These are phyloP conservation scores for Sisyra nigra DNA, from an alignment of 2,888 invertebrate genomes.

Conservation along the genomic window DNA sequence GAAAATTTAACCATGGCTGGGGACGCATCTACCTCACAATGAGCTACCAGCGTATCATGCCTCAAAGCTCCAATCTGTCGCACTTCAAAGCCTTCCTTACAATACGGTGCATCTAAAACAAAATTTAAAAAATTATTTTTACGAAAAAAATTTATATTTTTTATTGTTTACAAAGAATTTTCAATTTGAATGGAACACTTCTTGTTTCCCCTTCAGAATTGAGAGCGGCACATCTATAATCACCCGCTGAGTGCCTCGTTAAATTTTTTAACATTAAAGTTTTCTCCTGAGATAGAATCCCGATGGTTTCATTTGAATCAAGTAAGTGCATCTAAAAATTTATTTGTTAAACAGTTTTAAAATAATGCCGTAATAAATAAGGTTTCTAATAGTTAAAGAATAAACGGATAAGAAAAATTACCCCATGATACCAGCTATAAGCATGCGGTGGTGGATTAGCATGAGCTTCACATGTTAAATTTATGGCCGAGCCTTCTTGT, in stretches of 20 bases:
- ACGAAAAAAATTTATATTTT: not conserved
- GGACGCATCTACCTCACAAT: slow-evolving; percentile 70
- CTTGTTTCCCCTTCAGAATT: slow-evolving; percentile 68
- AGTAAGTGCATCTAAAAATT: slow-evolving; percentile 42
- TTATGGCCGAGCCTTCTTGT: slow-evolving; percentile 59
- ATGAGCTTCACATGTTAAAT: slow-evolving; percentile 59
- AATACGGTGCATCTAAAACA: slow-evolving; percentile 55
- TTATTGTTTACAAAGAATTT: slow-evolving; percentile 59
- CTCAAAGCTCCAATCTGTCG: slow-evolving; percentile 57
- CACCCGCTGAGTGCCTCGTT: slow-evolving; percentile 52
- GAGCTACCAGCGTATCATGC: slow-evolving; percentile 53
- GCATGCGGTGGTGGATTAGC: slow-evolving; percentile 59
- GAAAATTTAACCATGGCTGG: slow-evolving; percentile 59
- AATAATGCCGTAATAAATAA: not conserved
- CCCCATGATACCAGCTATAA: slow-evolving; percentile 69
- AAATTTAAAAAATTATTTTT: not conserved
- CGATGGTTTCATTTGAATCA: slow-evolving; percentile 46
- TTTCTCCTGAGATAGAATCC: slow-evolving; percentile 46
- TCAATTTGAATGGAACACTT: slow-evolving; percentile 55
- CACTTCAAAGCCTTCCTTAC: slow-evolving; percentile 52
- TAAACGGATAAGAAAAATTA: slow-evolving; percentile 30
- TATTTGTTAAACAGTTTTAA: no score
- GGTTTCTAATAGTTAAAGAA: not conserved
- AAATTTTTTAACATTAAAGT: slow-evolving; percentile 51
- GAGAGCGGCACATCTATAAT: slow-evolving; percentile 65